phyloP scores from a whole-genome alignment of 2,888 invertebrate species.

The Rugalucina vietnamica region DNA sequence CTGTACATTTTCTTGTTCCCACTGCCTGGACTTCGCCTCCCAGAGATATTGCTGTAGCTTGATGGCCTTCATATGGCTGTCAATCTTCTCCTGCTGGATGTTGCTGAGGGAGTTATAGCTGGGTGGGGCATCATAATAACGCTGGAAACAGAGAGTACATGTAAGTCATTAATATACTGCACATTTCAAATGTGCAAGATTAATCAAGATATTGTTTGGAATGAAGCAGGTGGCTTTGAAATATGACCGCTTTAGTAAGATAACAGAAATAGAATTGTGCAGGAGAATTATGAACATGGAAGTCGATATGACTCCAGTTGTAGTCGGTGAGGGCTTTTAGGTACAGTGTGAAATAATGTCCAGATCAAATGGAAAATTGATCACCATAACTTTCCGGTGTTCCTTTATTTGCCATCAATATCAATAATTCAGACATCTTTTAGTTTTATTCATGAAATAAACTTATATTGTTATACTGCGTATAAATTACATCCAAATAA shows the following conservation, averaged over 20 bases:
- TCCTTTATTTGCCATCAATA: neutral
- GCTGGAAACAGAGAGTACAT: conserved; percentile 26
- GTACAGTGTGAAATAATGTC: too few species aligned
- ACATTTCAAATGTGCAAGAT: neutral
- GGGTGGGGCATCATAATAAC: conserved; percentile 45
- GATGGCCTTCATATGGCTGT: conserved; percentile 60
- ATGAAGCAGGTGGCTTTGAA: too few species aligned
- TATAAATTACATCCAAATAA: neutral
- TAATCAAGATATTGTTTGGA: neutral
- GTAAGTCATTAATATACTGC: neutral
- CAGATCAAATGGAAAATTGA: neutral
- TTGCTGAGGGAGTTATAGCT: neutral
- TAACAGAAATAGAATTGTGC: too few species aligned
- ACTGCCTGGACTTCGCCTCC: conserved; percentile 57
- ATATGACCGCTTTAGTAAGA: too few species aligned
- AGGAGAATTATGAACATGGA: too few species aligned
- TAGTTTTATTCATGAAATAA: neutral
- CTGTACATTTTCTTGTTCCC: conserved; percentile 35
- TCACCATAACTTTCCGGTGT: neutral
- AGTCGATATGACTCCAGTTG: too few species aligned
- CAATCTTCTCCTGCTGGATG: conserved; percentile 52
- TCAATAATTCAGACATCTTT: neutral
- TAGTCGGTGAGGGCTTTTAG: too few species aligned
- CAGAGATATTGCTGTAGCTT: conserved; percentile 63
- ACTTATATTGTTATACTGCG: neutral